Conservation (phyloP, 2,113 vertebrate species). For the Oryctolagus cuniculus region mOryCun1.1 NC_091436.1:163473501-163474000, state of each 20-base stretch:
- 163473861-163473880: constrained; percentile 81
- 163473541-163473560: constrained; percentile 85
- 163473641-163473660: constrained; percentile 85
- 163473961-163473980: constrained; percentile 31
- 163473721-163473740: constrained; percentile 5
- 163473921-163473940: constrained; percentile 66
- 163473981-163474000: too few species aligned
- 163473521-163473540: constrained; percentile 78
- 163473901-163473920: constrained; percentile 36
- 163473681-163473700: constrained; percentile 67
- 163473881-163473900: constrained; percentile 79
- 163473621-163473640: constrained; percentile 89
- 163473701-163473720: background rate
- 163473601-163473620: constrained; percentile 90
- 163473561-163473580: constrained; percentile 88
- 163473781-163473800: background rate
- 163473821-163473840: constrained; percentile 83
- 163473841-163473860: constrained; percentile 85
- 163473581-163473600: constrained; percentile 86
- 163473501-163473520: constrained; percentile 79
- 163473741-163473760: constrained; percentile 54
- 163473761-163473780: constrained; percentile 33
- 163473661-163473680: constrained; percentile 77
- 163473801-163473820: constrained; percentile 61
- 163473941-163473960: background rate